Conservation (phyloP, 2,888 invertebrate species). For the Dicyrtoma fusca region DNA sequence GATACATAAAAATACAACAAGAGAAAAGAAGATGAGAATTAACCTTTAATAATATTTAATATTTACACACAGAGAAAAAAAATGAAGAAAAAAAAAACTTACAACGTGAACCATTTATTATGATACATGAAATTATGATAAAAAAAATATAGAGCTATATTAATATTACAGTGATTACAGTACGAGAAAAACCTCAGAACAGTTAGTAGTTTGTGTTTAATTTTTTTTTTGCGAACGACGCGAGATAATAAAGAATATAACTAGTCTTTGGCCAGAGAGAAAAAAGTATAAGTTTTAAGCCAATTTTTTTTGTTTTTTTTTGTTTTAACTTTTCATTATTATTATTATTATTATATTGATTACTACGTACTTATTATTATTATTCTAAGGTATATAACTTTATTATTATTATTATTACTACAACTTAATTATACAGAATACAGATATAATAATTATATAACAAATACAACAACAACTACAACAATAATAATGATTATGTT, state of each 20-base stretch:
- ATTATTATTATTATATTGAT: slow-evolving; percentile 2
- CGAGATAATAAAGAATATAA: slow-evolving; percentile 18
- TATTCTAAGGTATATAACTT: no score
- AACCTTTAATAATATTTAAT: slow-evolving; percentile 6
- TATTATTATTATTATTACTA: no score
- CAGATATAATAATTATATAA: no score
- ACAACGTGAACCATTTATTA: neutral
- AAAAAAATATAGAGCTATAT: no score
- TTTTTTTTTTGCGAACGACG: neutral
- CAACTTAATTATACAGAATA: no score
- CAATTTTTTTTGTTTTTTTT: slow-evolving; percentile 22
- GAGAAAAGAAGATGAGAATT: neutral
- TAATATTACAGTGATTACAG: neutral
- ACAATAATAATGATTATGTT: no score
- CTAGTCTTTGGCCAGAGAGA: slow-evolving; percentile 42
- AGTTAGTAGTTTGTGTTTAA: neutral
- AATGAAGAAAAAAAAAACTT: neutral
- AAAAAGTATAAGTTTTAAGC: slow-evolving; percentile 19
- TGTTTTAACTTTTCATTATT: slow-evolving; percentile 1
- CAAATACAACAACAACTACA: no score
- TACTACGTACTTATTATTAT: neutral
- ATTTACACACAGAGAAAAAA: neutral
- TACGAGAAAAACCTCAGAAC: neutral
- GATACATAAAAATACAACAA: slow-evolving; percentile 1
- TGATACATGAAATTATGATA: neutral